Percentiles rank a stretch among this genome's conserved stretches.
Evolutionary conservation across 2,797 vertebrate genomes (phyloP).

Genomic region (Gila robusta): DNA sequence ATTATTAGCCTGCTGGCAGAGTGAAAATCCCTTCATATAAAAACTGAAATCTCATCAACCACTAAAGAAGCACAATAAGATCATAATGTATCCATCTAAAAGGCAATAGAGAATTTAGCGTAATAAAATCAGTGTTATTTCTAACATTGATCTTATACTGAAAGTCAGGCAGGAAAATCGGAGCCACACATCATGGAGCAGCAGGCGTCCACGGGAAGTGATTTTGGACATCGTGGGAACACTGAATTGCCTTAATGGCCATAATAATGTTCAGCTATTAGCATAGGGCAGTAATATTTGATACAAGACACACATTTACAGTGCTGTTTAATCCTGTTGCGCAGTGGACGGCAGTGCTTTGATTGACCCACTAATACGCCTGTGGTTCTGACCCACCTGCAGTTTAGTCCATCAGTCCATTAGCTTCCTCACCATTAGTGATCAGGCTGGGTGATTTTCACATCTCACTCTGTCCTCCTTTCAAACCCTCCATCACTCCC

Average conservation of each 20-base stretch:
- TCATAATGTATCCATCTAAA: slow-evolving; percentile 22
- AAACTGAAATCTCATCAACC: background rate
- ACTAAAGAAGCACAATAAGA: background rate
- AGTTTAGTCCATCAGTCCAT: slow-evolving; percentile 37
- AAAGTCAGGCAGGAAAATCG: background rate
- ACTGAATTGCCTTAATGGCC: slow-evolving; percentile 48
- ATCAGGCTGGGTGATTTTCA: background rate
- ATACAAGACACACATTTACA: slow-evolving; percentile 52
- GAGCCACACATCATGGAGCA: background rate
- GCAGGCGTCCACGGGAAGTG: background rate
- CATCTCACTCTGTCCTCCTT: slow-evolving; percentile 21
- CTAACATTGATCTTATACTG: slow-evolving; percentile 8
- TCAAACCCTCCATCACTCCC: slow-evolving; percentile 11
- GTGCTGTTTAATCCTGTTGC: slow-evolving; percentile 36
- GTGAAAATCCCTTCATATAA: background rate
- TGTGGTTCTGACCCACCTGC: slow-evolving; percentile 36
- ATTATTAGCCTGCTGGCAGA: slow-evolving; percentile 1
- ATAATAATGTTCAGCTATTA: slow-evolving; percentile 50
- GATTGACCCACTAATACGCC: slow-evolving; percentile 37
- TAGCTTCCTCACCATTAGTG: slow-evolving; percentile 37
- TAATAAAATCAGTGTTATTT: slow-evolving; percentile 43
- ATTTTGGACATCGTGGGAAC: slow-evolving; percentile 35
- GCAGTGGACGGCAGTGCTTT: background rate
- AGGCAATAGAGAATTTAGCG: background rate
- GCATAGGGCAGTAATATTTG: slow-evolving; percentile 57